Evolutionary conservation across 2,888 invertebrate genomes (phyloP), one percentile per base, ranked within the genome.

Genomic region (Hypsopygia costalis): DNA sequence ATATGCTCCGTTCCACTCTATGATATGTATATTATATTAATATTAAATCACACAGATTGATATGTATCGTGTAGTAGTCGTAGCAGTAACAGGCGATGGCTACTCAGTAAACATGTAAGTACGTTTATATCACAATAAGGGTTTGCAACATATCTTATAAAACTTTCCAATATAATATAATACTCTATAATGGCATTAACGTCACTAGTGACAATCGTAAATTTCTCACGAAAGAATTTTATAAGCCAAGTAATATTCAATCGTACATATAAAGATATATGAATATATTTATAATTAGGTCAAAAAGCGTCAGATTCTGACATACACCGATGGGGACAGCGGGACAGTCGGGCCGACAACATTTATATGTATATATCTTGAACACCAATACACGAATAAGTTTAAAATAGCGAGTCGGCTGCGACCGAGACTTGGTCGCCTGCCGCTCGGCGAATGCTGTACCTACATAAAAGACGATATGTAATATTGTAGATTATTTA

Each of bases 51-150:
- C 71, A 58, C 53, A 57, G 49, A 69, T 49, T 69, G 74, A 72
- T 73, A 75, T 73, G 74, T 72, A 58, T 66, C 51, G 60, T 63
- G 56, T 65, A 48, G 47, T 59, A 65, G 60, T 62, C 66, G 63
- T 64, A 61, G 28, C 16, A 29, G 34, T 7, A 31, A 25, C 39
- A 33, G 37, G 31, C 38, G 30, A 34, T 12, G 22, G 31, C 37
- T 36, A 33, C 34, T 40, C 40, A 20, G 33, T 34, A 32, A 34
- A 34, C 9, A 37, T 29, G 11, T 16, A 4, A 16, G 3, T 34
- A 30, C 29, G 28, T 41, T 40, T 39, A 33, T 51, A 52, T 49
- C 46, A 49, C 46, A 48, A 41, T 41, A 39, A 51, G 43, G 25
- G 31, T 33, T 38, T 39, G 52, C 52, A 47, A 49, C 43, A 37